phyloP scores from a whole-genome alignment of 37 sponge, comb jelly and placozoan genomes.

The Eunapius fragilis region DNA sequence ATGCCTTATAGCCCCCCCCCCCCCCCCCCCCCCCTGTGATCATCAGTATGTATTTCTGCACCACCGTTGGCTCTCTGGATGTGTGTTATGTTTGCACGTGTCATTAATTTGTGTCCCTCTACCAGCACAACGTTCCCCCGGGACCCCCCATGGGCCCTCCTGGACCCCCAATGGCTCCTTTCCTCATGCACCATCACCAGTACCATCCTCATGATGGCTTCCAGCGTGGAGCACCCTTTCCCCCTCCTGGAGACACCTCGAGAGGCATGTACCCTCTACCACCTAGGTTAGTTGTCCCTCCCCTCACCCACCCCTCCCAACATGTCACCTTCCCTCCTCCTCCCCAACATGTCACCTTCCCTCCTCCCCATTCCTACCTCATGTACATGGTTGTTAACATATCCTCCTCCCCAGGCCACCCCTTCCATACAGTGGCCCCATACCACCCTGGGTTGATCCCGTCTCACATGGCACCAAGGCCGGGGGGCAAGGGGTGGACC shows the following conservation, averaged over 20 bases:
- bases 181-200: background rate
- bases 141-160: slow-evolving; percentile 23
- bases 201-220: background rate
- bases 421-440: background rate
- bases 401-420: background rate
- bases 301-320: background rate
- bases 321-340: background rate
- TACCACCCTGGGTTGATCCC: background rate
- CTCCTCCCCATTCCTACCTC: background rate
- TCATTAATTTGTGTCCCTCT: too few relatives aligned
- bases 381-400: background rate
- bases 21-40: too few relatives aligned
- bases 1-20: too few relatives aligned
- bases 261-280: background rate
- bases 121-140: background rate
- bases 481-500: background rate
- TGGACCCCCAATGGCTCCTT: slow-evolving; percentile 12
- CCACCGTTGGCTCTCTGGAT: background rate
- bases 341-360: background rate
- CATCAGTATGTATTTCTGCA: background rate
- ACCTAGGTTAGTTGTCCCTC: slow-evolving; percentile 2
- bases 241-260: background rate
- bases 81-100: too few relatives aligned
- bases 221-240: background rate
- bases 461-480: background rate